Evolutionary conservation across 2,113 vertebrate genomes (phyloP).

Genomic region (Ophiodon elongatus): DNA sequence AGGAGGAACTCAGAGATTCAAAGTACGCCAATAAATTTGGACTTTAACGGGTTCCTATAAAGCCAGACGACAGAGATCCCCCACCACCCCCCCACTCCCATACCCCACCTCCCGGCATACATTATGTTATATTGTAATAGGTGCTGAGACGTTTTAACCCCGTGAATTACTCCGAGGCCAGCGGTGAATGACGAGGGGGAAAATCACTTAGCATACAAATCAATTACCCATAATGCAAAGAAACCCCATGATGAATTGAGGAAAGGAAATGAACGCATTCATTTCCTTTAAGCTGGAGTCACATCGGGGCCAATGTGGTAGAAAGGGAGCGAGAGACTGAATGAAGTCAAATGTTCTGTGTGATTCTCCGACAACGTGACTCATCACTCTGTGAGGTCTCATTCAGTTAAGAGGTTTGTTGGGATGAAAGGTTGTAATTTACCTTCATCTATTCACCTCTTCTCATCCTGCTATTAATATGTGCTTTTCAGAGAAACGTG

Average conservation of each 20-base stretch:
- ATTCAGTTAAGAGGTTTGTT: background rate
- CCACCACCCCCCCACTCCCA: constrained; percentile 8
- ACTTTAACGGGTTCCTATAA: constrained; percentile 22
- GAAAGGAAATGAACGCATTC: background rate
- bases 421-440: background rate
- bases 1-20: background rate
- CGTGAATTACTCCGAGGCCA: constrained; percentile 25
- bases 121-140: constrained; percentile 35
- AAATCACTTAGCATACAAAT: constrained; percentile 47
- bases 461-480: background rate
- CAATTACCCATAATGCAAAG: constrained; percentile 38
- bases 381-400: background rate
- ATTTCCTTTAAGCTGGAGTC: constrained; percentile 23
- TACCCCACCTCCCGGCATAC: constrained; percentile 8
- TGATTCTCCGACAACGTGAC: background rate
- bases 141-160: constrained; percentile 42
- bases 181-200: background rate
- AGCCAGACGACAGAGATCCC: constrained; percentile 36
- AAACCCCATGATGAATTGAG: constrained; percentile 24
- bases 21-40: constrained; percentile 8
- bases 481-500: background rate
- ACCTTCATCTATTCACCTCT: background rate
- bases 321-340: background rate
- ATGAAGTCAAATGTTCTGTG: background rate
- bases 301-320: background rate